Base-by-base conservation (phyloP, 2,113 vertebrate genomes). In the Dinomys branickii region DNA sequence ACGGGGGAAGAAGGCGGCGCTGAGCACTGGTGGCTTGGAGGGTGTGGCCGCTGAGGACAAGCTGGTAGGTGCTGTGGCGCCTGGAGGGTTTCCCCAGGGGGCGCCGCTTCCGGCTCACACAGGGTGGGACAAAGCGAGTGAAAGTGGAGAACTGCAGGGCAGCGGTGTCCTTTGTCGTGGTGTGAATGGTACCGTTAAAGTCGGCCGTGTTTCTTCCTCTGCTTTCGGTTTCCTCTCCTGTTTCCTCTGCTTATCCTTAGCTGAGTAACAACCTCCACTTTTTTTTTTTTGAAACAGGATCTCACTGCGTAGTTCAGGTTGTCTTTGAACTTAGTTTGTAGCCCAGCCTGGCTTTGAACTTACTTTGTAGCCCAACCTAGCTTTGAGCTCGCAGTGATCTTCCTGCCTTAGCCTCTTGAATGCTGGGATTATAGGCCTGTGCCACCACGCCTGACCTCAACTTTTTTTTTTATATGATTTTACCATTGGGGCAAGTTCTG, bases 31-130 rank as follows among this genome's bases (percentile, higher is more conserved):
- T 44, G 96, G 4, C 41, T 83, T 82, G 0, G 98, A 91, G 93
- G 97, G 93, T 2, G 19, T 91, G 90, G 63, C 67, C 90, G 59
- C 98, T 67, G 98, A 99, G 94, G 91, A 98, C 59, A 98, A 99
- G 88, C 91, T 94, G 95, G 99, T 99, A 94, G 96, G 98, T 98
- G 5, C 38, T 54, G 2, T 13, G 54, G 38, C 47, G 24, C 1
- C 33, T 52, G 38, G 30, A 6, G 12, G 90, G 44, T 69, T 77
- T 59, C 67, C 73, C 33, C 81, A 4, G 54, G 30, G 41, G 5
- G 47, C 33, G 67, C 71, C 80, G 4, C 26, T 82, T 69, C 83
- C 3, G 86, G 17, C n/a, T 88, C 71, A 44, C 17, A n/a, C 24
- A 78, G 20, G 83, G 17, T 3, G 20, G 71, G 69, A 35, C 44